Evolutionary conservation across 2,113 vertebrate species (phyloP).

Genomic region (Spea multiplicata): DNA sequence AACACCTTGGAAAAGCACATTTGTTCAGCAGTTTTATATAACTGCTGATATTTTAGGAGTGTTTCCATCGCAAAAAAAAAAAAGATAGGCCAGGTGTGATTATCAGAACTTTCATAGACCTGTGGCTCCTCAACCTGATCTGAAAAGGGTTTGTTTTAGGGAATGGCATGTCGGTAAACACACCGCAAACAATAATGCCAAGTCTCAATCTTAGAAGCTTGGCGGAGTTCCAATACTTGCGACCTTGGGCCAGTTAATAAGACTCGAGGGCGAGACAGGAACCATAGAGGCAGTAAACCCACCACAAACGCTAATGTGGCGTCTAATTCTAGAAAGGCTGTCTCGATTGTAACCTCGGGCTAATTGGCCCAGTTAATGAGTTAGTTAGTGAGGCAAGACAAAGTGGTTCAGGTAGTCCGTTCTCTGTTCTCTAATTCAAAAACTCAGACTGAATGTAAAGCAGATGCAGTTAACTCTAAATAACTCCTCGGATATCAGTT

Average conservation of each 20-base stretch:
- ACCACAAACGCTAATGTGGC: neutral
- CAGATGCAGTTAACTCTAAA: no score
- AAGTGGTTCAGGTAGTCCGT: no score
- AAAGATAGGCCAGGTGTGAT: constrained; percentile 12
- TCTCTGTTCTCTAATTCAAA: no score
- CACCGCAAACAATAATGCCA: neutral
- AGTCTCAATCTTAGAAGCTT: no score
- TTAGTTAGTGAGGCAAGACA: no score
- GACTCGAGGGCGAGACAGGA: neutral
- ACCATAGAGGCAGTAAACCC: neutral
- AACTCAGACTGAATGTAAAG: no score
- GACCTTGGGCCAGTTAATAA: neutral
- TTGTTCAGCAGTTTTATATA: constrained; percentile 52
- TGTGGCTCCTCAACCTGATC: neutral
- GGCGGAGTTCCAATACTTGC: neutral
- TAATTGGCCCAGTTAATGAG: no score
- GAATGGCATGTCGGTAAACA: no score
- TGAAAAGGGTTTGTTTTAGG: no score
- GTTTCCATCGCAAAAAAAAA: constrained; percentile 23
- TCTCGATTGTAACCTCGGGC: no score
- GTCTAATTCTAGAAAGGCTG: neutral
- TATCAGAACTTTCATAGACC: neutral
- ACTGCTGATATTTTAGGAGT: constrained; percentile 30
- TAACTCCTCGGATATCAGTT: no score
- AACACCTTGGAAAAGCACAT: constrained; percentile 33